A percentile compares a stretch with the other conserved stretches of the same genome.
These are phyloP conservation scores for Poliocrania exsul DNA, from an alignment of 2,797 vertebrate genomes.

Conservation along the genomic window DNA sequence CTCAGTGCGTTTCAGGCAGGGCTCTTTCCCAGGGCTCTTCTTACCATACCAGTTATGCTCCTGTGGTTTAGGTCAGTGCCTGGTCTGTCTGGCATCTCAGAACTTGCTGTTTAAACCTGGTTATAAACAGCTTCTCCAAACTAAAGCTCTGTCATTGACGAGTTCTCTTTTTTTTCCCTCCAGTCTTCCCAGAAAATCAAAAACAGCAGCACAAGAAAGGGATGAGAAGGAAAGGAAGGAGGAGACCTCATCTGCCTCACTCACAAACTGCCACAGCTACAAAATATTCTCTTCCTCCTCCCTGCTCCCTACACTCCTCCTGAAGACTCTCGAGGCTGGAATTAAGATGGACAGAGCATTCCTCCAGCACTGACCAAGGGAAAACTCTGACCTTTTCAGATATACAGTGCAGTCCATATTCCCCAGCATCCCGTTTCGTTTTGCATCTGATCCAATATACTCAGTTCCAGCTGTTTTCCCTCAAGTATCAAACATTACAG, in stretches of 20 bases:
- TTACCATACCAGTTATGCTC: slow-evolving; percentile 67
- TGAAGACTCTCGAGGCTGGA: slow-evolving; percentile 48
- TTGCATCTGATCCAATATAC: slow-evolving; percentile 74
- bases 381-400: slow-evolving; percentile 81
- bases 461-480: slow-evolving; percentile 84
- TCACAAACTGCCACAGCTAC: slow-evolving; percentile 44
- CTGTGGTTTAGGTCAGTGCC: slow-evolving; percentile 73
- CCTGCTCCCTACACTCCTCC: slow-evolving; percentile 45
- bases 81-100: slow-evolving; percentile 74
- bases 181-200: slow-evolving; percentile 72
- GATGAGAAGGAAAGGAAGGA: slow-evolving; percentile 52
- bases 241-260: slow-evolving; percentile 50
- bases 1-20: slow-evolving; percentile 34
- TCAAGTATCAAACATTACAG: slow-evolving; percentile 84
- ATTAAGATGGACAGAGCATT: slow-evolving; percentile 70
- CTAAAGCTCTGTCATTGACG: slow-evolving; percentile 68
- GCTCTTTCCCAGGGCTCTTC: slow-evolving; percentile 54
- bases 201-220: slow-evolving; percentile 72
- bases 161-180: background rate
- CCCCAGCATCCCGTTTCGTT: slow-evolving; percentile 76
- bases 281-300: slow-evolving; percentile 52
- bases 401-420: slow-evolving; percentile 78
- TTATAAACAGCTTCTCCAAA: slow-evolving; percentile 74
- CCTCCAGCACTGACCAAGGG: slow-evolving; percentile 75
- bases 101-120: slow-evolving; percentile 65